phyloP scores from a whole-genome alignment of 1,140 invertebrate species.

The Drosophila pandora region DNA sequence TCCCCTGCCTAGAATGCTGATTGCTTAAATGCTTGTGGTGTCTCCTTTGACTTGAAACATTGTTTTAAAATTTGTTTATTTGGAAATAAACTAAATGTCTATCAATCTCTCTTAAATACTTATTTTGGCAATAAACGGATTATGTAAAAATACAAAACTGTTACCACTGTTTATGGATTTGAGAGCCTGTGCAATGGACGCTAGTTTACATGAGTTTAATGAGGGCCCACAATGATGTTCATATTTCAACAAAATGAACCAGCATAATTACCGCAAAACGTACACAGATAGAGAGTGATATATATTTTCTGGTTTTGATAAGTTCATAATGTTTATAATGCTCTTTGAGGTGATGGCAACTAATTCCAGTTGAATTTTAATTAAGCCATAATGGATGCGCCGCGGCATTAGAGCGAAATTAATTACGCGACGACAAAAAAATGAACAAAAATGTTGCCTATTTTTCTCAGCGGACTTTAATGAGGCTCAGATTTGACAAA shows the following conservation, averaged over 20 bases:
- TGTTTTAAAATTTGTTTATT: background rate
- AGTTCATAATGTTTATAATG: slow-evolving; percentile 20
- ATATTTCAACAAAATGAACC: slow-evolving; percentile 22
- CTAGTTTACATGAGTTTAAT: slow-evolving; percentile 68
- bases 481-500: slow-evolving; percentile 73
- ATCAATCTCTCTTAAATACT: slow-evolving; percentile 1
- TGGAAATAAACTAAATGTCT: background rate
- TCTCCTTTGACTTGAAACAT: background rate
- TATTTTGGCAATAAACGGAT: background rate
- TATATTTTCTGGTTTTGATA: slow-evolving; percentile 19
- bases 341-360: slow-evolving; percentile 10
- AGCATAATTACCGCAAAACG: slow-evolving; percentile 25
- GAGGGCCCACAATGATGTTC: slow-evolving; percentile 37
- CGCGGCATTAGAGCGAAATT: slow-evolving; percentile 62
- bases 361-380: slow-evolving; percentile 60
- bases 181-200: slow-evolving; percentile 50
- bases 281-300: slow-evolving; percentile 4
- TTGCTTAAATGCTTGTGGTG: background rate
- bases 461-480: slow-evolving; percentile 60
- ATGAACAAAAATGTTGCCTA: slow-evolving; percentile 32
- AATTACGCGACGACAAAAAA: slow-evolving; percentile 48
- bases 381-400: slow-evolving; percentile 64
- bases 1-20: background rate
- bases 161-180: slow-evolving; percentile 39
- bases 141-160: slow-evolving; percentile 12